Conservation (phyloP, 2,888 invertebrate species). For the Metacarcinus magister region DNA sequence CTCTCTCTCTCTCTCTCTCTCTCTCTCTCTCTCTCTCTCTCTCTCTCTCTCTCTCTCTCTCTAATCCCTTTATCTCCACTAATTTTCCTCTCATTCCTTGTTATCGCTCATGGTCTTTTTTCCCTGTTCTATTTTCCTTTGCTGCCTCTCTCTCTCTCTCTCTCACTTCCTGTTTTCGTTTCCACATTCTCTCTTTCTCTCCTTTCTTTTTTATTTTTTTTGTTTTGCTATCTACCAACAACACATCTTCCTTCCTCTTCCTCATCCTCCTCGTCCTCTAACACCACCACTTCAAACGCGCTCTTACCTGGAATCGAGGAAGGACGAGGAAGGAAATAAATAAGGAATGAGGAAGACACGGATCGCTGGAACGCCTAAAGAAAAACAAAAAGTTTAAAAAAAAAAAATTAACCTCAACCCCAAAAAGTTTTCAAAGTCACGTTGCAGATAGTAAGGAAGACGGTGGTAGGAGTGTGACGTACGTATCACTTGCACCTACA, state of each 20-base stretch:
- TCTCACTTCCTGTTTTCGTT: neutral
- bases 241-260: neutral
- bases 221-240: neutral
- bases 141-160: neutral
- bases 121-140: neutral
- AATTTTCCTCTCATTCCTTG: neutral
- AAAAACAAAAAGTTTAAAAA: too few species aligned
- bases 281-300: too few species aligned
- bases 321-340: too few species aligned
- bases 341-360: too few species aligned
- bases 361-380: too few species aligned
- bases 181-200: neutral
- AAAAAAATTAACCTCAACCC: too few species aligned
- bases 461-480: too few species aligned
- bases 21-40: conserved; percentile 18
- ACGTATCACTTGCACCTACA: too few species aligned
- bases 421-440: too few species aligned
- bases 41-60: conserved; percentile 20
- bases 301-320: too few species aligned
- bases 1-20: conserved; percentile 26
- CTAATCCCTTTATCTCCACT: neutral
- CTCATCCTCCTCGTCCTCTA: neutral
- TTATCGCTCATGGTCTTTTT: neutral
- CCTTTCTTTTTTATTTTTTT: neutral
- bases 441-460: too few species aligned